A percentile compares a stretch with the other conserved stretches of the same genome.
phyloP scores from a whole-genome alignment of 2,797 vertebrate genomes.

The Lepus townsendii region DNA sequence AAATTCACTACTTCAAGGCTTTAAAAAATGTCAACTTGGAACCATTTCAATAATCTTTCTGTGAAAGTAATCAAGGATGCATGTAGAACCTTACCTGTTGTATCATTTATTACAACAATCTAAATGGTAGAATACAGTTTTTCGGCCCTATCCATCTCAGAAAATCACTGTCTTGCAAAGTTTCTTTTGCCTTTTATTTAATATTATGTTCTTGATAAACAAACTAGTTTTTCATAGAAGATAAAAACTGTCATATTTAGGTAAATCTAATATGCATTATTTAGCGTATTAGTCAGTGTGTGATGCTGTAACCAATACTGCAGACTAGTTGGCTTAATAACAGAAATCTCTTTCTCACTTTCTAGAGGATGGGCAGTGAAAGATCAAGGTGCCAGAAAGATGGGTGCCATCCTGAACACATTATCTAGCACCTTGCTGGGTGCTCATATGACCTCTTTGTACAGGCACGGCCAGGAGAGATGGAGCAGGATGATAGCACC shows the following conservation, averaged over 20 bases:
- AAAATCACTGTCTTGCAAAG: background rate
- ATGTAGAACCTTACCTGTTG: background rate
- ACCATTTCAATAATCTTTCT: background rate
- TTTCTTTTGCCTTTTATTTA: background rate
- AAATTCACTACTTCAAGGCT: background rate
- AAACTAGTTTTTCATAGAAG: background rate
- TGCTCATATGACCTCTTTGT: background rate
- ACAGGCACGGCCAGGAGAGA: too few species aligned
- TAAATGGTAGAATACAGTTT: background rate
- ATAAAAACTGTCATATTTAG: background rate
- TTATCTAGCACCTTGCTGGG: background rate
- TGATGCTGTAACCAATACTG: background rate
- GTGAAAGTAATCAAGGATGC: background rate
- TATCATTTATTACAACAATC: background rate
- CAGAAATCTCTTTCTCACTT: background rate
- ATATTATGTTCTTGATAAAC: background rate
- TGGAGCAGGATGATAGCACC: background rate
- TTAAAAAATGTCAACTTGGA: background rate
- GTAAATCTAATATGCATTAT: background rate
- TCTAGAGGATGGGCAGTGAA: background rate
- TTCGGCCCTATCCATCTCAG: background rate
- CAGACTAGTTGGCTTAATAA: background rate
- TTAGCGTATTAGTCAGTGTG: background rate
- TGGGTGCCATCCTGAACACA: background rate
- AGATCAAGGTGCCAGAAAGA: background rate